Percentiles rank a stretch among this genome's conserved stretches.
These are phyloP conservation scores for Felis chaus DNA, from an alignment of 2,113 vertebrate genomes.

Conservation along the genomic window DNA sequence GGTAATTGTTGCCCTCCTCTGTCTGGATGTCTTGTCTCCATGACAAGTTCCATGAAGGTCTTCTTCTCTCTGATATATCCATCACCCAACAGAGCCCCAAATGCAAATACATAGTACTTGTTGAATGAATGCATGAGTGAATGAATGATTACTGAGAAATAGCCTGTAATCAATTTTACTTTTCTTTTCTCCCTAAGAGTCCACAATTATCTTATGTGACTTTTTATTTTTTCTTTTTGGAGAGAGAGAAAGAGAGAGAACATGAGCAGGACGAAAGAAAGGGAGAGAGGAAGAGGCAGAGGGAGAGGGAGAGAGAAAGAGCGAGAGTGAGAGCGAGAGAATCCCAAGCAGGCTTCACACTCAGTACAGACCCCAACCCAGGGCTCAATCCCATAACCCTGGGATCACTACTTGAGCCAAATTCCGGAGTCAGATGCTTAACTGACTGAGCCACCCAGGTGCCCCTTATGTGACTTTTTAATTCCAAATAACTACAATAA, in stretches of 20 bases:
- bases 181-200: neutral
- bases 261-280: too few species aligned
- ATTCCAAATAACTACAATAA: neutral
- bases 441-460: too few species aligned
- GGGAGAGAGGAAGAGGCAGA: too few species aligned
- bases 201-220: neutral
- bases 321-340: too few species aligned
- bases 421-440: too few species aligned
- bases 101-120: neutral
- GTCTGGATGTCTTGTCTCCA: neutral
- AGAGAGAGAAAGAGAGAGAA: too few species aligned
- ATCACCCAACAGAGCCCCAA: neutral
- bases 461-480: neutral
- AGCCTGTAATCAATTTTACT: neutral
- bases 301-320: too few species aligned
- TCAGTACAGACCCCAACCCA: too few species aligned
- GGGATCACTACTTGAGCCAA: too few species aligned
- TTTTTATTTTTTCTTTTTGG: neutral
- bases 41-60: neutral
- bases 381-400: too few species aligned
- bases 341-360: too few species aligned
- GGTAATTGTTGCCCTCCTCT: neutral
- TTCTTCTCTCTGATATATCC: neutral
- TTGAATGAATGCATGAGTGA: neutral
- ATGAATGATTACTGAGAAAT: neutral